Conservation (phyloP, 2,888 invertebrate genomes). For the Habroteleia sp. region DNA sequence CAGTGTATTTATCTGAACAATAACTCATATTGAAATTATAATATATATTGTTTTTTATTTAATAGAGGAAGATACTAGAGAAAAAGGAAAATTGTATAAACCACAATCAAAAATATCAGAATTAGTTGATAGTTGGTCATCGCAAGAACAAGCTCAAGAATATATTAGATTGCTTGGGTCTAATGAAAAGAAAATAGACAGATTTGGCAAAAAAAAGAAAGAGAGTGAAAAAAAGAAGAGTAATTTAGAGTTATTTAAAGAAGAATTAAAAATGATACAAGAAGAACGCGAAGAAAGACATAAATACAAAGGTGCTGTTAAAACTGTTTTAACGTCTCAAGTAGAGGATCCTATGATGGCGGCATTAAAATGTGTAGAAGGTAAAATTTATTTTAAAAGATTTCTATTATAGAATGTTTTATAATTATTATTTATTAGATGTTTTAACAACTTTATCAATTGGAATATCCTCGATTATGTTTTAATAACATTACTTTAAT, state of each 20-base stretch:
- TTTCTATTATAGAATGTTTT: too few species aligned
- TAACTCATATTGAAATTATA: too few species aligned
- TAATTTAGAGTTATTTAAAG: slow-evolving; percentile 98
- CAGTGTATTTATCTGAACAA: too few species aligned
- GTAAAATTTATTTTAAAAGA: slow-evolving; percentile 69
- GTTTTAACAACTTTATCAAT: not conserved
- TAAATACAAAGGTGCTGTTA: slow-evolving; percentile 90
- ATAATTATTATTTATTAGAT: too few species aligned
- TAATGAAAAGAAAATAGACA: slow-evolving; percentile 86
- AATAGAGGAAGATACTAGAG: slow-evolving; percentile 92
- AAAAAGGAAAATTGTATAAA: slow-evolving; percentile 95
- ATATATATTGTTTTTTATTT: slow-evolving; percentile 3
- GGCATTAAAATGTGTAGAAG: slow-evolving; percentile 79
- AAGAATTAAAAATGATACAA: slow-evolving; percentile 98
- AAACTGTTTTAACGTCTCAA: slow-evolving; percentile 80
- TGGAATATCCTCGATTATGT: too few species aligned
- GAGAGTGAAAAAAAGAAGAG: slow-evolving; percentile 95
- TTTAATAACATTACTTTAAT: not conserved
- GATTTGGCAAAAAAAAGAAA: slow-evolving; percentile 86
- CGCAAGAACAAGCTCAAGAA: slow-evolving; percentile 87
- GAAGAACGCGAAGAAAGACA: slow-evolving; percentile 98
- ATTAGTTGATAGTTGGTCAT: slow-evolving; percentile 82
- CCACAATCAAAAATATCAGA: slow-evolving; percentile 90
- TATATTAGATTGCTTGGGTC: slow-evolving; percentile 85
- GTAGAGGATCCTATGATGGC: slow-evolving; percentile 78